Base-by-base conservation (phyloP, 2,888 invertebrate genomes). In the Cabera pusaria region DNA sequence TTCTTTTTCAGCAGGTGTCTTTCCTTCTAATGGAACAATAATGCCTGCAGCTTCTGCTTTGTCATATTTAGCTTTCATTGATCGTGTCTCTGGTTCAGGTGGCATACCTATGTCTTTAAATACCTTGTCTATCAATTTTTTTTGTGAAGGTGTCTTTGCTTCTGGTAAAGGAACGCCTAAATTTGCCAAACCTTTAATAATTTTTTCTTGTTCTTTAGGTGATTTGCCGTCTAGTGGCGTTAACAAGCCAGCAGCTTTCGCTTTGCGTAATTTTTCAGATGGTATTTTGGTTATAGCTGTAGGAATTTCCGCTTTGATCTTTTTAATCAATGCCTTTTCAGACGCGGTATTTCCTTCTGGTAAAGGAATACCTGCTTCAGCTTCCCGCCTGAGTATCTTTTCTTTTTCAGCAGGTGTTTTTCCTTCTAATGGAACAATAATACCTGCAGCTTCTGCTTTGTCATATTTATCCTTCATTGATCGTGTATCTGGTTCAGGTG, bases 21-120 rank as follows among this genome's bases (percentile, higher is more conserved):
- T 64, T 2, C 64, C 67, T 49, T 59, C 56, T 31, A 67, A 23
- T 1, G 67, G 63, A 5, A 44, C 49, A 12, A 65, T 52, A 2
- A 61, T 12, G 3, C 66, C 66, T 17, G 47, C 50, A 2, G 50
- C 52, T 7, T 48, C 14, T 6, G 61, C 68, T 41, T 48, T 47
- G 2, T 54, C 49, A 23, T 60, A 57, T 46, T 47, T 57, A 8
- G 32, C 32, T 44, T 38, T 53, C 20, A 24, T 19, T 9, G 39
- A 1, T 3, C 39, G 1, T 4, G 59, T 52, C 49, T 44, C 43
- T 7, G 63, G 57, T 46, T 59, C 59, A 11, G 59, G 61, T 11
- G 64, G 64, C 2, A 64, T 25, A 5, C 67, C 67, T n/a, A 62
- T 3, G 8, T 59, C 52, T 1, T 26, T 29, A 21, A 50, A 34